Conservation (phyloP, 1,140 invertebrate species). For the Psilanteris sp. region DNA sequence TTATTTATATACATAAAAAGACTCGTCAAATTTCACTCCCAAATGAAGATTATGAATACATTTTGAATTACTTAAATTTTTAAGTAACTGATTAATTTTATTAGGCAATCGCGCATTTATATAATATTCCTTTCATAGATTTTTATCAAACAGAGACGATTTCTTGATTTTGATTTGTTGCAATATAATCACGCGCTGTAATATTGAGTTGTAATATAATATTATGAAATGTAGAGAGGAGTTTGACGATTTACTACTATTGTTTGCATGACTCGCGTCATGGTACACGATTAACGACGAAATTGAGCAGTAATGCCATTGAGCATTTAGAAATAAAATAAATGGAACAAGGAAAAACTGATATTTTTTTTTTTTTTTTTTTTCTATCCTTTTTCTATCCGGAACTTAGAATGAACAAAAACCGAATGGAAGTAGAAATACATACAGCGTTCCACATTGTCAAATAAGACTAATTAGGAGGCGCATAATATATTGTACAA, state of each 20-base stretch:
- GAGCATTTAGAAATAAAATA: conserved; percentile 51
- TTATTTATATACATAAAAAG: conserved; percentile 51
- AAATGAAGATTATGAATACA: not conserved
- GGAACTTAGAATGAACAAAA: conserved; percentile 11
- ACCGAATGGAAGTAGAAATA: conserved; percentile 2
- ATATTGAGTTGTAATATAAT: conserved; percentile 42
- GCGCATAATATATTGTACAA: conserved; percentile 79
- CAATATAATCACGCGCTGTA: conserved; percentile 31
- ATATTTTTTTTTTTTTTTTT: too few species aligned
- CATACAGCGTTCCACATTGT: conserved; percentile 63
- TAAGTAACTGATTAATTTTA: conserved; percentile 22
- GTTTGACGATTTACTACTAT: conserved; percentile 43
- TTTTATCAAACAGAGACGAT: conserved; percentile 1
- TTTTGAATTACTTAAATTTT: conserved; percentile 40
- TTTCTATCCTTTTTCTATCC: conserved; percentile 19
- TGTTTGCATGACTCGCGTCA: conserved; percentile 47
- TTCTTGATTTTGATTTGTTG: conserved; percentile 8
- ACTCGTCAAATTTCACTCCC: conserved; percentile 37
- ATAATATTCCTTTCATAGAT: conserved; percentile 1
- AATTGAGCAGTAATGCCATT: conserved; percentile 60
- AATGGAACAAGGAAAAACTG: too few species aligned
- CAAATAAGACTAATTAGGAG: conserved; percentile 71
- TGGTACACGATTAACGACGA: conserved; percentile 12
- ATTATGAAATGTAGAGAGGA: conserved; percentile 8
- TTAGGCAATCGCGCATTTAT: conserved; percentile 27